Conservation (phyloP, 2,888 invertebrate species). For the Mantis religiosa region DNA sequence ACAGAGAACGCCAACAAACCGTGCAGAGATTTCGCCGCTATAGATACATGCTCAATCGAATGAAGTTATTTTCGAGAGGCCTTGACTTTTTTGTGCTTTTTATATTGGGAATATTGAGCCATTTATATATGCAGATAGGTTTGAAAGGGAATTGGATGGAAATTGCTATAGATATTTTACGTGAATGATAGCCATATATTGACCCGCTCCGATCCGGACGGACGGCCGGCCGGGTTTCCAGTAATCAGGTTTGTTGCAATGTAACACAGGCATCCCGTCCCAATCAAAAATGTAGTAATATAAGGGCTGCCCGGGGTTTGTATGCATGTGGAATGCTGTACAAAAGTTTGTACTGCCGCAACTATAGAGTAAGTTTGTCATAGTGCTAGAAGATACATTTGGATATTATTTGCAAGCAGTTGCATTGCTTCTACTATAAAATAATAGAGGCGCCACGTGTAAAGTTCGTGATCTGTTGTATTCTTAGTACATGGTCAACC, state of each 20-base stretch:
- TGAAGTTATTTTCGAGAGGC: neutral
- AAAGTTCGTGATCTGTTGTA: too few species aligned
- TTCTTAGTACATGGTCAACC: too few species aligned
- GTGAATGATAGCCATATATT: neutral
- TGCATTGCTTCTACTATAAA: too few species aligned
- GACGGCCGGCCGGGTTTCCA: neutral
- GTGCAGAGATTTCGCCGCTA: neutral
- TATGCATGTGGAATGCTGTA: too few species aligned
- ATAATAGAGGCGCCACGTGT: too few species aligned
- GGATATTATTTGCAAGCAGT: too few species aligned
- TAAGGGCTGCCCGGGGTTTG: too few species aligned
- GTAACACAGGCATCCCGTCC: neutral
- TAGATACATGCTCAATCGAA: neutral
- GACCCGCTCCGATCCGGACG: neutral
- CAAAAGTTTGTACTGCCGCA: too few species aligned
- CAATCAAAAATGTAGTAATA: neutral
- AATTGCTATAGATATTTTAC: neutral
- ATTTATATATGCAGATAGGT: neutral
- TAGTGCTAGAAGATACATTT: too few species aligned
- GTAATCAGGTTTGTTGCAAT: neutral
- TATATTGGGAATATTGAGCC: neutral
- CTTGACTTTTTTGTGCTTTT: neutral
- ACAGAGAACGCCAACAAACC: neutral
- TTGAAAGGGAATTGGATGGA: neutral
- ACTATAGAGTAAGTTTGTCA: too few species aligned